Base-by-base conservation (phyloP, 2,113 vertebrate genomes). In the Cathartes aura region DNA sequence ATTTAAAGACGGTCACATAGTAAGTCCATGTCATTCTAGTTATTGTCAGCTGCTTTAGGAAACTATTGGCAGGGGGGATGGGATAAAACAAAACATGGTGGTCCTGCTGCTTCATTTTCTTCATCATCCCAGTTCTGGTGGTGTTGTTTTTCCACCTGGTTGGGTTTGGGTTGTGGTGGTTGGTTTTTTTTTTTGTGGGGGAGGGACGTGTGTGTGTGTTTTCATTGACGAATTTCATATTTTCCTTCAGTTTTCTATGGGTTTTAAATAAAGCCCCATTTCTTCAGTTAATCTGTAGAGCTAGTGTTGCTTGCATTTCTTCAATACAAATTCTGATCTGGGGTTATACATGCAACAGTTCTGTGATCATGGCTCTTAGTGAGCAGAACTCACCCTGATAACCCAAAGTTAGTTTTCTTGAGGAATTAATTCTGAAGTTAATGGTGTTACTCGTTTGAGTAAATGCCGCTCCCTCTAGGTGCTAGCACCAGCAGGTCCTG, bases 41-140 rank as follows among this genome's bases (percentile, higher is more conserved):
- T 98, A 97, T 70, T 95, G 75, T 89, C 98, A 98, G 97, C 96
- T 98, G 98, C 88, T 87, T 81, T n/a, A 13, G 58, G 79, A 82
- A 72, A 81, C 4, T 4, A 81, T 22, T 29, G 52, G 43, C 55
- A 76, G 38, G 15, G 93, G 2, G 47, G 53, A 87, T 43, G 32
- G 15, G 16, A 38, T 20, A 78, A 87, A 87, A 48, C 78, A 91
- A 81, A 32, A 1, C 15, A 24, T 32, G 5, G 12, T n/a, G 8
- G 38, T 85, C 24, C 42, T 38, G 8, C 18, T 50, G 50, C 43
- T 60, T 71, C 2, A 5, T 64, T 50, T 93, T 90, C 88, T 50
- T 38, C 24, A 29, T 63, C 16, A 47, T 52, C 42, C 26, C 4
- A 3, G 15, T 56, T 40, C n/a, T 82, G 13, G 27, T 30, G 5